These are phyloP conservation scores for Linnaemya vulpina DNA, from an alignment of 2,888 invertebrate genomes.

Conservation along the genomic window DNA sequence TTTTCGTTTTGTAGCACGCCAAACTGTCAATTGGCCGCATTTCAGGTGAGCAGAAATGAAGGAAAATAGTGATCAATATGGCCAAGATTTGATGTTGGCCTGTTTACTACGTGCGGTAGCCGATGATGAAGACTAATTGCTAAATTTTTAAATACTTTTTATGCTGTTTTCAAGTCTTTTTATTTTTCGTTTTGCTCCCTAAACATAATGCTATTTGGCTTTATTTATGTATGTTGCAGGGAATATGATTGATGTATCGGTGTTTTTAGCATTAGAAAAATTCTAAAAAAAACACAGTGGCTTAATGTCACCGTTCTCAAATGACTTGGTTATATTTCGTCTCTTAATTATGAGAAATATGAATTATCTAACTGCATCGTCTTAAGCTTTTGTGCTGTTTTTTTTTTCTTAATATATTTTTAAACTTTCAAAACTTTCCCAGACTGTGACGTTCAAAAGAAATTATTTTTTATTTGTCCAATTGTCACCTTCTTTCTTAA, in stretches of 20 bases:
- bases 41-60: conserved; percentile 27
- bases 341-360: not conserved
- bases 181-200: not conserved
- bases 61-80: conserved; percentile 7
- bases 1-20: conserved; percentile 43
- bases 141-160: conserved; percentile 1
- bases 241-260: conserved; percentile 48
- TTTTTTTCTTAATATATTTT: not conserved
- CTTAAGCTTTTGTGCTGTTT: not conserved
- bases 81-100: not conserved
- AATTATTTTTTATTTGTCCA: not conserved
- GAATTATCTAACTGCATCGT: not conserved
- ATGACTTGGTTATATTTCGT: conserved; percentile 29
- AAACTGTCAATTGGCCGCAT: conserved; percentile 68
- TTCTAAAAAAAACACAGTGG: not conserved
- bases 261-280: conserved; percentile 30
- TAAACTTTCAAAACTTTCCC: conserved; percentile 1
- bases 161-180: conserved; percentile 9
- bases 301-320: conserved; percentile 9
- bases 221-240: conserved; percentile 17
- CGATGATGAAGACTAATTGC: conserved; percentile 51
- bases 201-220: not conserved
- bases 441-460: not conserved
- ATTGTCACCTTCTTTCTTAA: not conserved
- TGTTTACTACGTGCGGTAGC: not conserved